These are phyloP conservation scores for Ammospiza maritima DNA, from an alignment of 2,797 vertebrate species.

Conservation along the genomic window DNA sequence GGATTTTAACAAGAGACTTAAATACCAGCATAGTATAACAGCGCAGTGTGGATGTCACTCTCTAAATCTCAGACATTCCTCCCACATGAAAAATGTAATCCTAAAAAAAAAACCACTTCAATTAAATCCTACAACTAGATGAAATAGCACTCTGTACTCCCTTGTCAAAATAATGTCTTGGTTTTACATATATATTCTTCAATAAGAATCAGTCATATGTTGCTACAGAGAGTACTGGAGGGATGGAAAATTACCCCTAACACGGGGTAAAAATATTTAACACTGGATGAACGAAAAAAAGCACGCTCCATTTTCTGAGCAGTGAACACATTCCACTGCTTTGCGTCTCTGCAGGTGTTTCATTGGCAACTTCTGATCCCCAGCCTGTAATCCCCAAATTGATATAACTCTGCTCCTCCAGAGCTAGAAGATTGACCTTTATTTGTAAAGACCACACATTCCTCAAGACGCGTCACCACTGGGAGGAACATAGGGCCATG, in stretches of 20 bases:
- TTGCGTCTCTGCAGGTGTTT: neutral
- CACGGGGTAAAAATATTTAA: neutral
- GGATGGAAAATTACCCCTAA: neutral
- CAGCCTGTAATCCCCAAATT: neutral
- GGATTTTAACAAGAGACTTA: slow-evolving; percentile 45
- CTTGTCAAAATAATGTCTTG: neutral
- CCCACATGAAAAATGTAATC: neutral
- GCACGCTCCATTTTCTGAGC: neutral
- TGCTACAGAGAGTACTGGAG: neutral
- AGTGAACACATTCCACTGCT: neutral
- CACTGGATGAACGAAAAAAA: neutral
- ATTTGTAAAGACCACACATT: accelerated
- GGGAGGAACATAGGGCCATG: neutral
- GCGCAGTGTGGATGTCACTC: neutral
- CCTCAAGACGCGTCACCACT: neutral
- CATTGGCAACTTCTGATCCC: neutral
- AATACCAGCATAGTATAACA: neutral
- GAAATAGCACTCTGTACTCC: neutral
- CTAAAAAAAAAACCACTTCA: neutral
- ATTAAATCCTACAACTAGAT: neutral
- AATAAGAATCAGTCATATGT: neutral
- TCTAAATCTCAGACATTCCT: neutral
- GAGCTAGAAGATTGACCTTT: neutral
- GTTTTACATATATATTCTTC: neutral
- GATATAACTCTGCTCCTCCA: neutral